Evolutionary conservation across 2,113 vertebrate genomes (phyloP).

Genomic region (Muscicapa adusta): DNA sequence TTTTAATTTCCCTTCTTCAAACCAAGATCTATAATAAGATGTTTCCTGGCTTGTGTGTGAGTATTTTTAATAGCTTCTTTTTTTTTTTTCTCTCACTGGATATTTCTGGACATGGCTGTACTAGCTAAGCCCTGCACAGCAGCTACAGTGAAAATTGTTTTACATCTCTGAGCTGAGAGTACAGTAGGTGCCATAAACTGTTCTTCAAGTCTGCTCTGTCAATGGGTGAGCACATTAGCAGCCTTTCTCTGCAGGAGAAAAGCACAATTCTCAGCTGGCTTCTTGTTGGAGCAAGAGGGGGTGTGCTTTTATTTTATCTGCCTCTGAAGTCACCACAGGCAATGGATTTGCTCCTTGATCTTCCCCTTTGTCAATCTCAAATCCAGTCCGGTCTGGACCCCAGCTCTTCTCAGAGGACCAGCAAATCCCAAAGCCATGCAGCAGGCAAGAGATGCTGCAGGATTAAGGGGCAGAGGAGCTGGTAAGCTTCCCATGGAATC

Average conservation of each 20-base stretch:
- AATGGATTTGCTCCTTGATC: not conserved
- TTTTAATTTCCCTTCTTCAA: slow-evolving; percentile 59
- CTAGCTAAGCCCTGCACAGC: slow-evolving; percentile 22
- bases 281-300: not conserved
- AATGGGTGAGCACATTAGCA: not conserved
- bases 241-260: not conserved
- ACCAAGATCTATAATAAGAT: slow-evolving; percentile 57
- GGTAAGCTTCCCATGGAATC: not conserved
- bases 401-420: not conserved
- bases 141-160: slow-evolving; percentile 46
- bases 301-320: not conserved
- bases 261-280: not conserved
- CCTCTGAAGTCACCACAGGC: not conserved
- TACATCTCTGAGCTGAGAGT: not conserved
- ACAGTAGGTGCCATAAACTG: slow-evolving; percentile 25
- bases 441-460: not conserved
- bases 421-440: not conserved
- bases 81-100: not conserved
- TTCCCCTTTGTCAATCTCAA: not conserved
- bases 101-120: slow-evolving; percentile 5
- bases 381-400: not conserved
- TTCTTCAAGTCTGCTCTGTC: not conserved
- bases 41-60: slow-evolving; percentile 43
- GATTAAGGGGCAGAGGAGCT: not conserved
- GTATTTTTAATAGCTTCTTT: slow-evolving; percentile 28